phyloP scores from a whole-genome alignment of 2,888 invertebrate species.

The Axea sp. region DNA sequence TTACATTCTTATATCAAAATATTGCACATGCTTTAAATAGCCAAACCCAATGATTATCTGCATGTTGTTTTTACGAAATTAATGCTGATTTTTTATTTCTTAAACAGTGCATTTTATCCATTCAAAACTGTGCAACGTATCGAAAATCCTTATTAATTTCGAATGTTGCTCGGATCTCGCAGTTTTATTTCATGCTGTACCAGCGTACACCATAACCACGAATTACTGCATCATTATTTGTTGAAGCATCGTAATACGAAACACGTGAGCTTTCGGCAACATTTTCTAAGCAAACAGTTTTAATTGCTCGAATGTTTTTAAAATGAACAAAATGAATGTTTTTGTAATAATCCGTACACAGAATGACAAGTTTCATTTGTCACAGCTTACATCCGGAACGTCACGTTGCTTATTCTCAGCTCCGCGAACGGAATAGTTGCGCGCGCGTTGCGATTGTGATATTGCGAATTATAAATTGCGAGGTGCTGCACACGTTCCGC shows the following conservation, averaged over 20 bases:
- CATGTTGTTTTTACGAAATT: too few relatives aligned
- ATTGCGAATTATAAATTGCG: constrained; percentile 64
- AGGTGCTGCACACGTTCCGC: constrained; percentile 63
- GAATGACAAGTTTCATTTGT: constrained; percentile 61
- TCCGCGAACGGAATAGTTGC: constrained; percentile 63
- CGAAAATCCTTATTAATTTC: too few relatives aligned
- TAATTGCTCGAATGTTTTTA: constrained; percentile 50
- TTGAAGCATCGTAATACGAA: constrained; percentile 10
- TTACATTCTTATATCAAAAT: too few relatives aligned
- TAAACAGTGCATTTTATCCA: too few relatives aligned
- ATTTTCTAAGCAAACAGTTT: constrained; percentile 51
- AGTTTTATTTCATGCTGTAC: background rate
- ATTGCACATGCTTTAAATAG: too few relatives aligned
- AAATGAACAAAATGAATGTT: constrained; percentile 48
- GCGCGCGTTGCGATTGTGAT: constrained; percentile 64
- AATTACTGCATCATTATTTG: constrained; percentile 23
- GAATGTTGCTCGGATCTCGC: background rate
- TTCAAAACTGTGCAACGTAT: too few relatives aligned
- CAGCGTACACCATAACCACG: too few relatives aligned
- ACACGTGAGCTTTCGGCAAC: constrained; percentile 37
- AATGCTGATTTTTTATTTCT: too few relatives aligned
- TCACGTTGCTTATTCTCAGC: constrained; percentile 69
- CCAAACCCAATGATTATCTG: too few relatives aligned
- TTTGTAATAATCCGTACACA: constrained; percentile 50
- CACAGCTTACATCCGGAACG: constrained; percentile 60